These are phyloP conservation scores for Abrostola triplasia DNA, from an alignment of 2,888 invertebrate genomes.

Conservation along the genomic window DNA sequence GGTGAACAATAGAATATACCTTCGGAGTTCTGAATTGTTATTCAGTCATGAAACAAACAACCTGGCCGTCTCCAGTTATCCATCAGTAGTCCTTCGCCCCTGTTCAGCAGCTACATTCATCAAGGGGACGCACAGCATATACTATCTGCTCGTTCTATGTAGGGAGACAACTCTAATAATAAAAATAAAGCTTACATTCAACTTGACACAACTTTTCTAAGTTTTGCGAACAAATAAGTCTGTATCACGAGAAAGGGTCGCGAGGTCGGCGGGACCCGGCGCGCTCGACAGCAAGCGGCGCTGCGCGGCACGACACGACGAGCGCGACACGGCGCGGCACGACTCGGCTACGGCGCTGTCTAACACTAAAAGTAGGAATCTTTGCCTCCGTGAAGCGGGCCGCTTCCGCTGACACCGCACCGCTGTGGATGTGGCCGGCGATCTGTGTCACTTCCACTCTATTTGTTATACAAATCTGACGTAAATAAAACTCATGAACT, in stretches of 20 bases:
- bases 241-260: background rate
- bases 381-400: conserved; percentile 11
- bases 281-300: background rate
- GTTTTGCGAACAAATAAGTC: conserved; percentile 11
- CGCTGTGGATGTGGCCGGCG: conserved; percentile 2
- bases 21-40: too few relatives aligned
- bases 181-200: conserved; percentile 6
- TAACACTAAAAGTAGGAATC: conserved; percentile 1
- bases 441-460: conserved; percentile 29
- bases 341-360: conserved; percentile 4
- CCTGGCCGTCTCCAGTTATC: too few relatives aligned
- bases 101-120: background rate
- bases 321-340: background rate
- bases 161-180: background rate
- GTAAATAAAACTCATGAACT: conserved; percentile 18
- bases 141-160: background rate
- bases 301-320: background rate
- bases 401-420: conserved; percentile 36
- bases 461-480: conserved; percentile 45
- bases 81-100: too few relatives aligned
- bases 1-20: too few relatives aligned
- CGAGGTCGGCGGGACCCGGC: background rate
- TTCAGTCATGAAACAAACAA: too few relatives aligned
- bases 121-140: background rate
- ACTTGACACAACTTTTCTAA: conserved; percentile 11